These are phyloP conservation scores for Montifringilla adamsi DNA, from an alignment of 2,113 vertebrate genomes.

Conservation along the genomic window DNA sequence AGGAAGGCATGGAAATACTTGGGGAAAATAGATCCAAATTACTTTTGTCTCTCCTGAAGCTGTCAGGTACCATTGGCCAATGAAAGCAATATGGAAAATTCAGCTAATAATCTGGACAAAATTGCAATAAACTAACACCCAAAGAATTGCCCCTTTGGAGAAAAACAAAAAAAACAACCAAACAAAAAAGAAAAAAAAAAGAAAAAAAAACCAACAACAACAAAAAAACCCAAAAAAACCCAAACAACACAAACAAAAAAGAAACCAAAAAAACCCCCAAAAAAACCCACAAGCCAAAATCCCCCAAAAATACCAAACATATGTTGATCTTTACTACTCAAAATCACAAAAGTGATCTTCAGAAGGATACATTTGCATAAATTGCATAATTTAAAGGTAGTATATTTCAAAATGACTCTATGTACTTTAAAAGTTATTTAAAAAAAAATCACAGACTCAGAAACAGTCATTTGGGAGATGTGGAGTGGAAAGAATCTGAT, in stretches of 20 bases:
- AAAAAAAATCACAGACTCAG: neutral
- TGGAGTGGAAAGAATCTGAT: neutral
- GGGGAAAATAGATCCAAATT: neutral
- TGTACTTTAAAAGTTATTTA: neutral
- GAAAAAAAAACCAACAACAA: neutral
- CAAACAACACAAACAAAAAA: neutral
- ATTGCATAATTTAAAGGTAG: neutral
- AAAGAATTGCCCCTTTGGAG: neutral
- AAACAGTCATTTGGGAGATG: neutral
- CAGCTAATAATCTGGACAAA: neutral
- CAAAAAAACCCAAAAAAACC: neutral
- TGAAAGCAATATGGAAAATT: neutral
- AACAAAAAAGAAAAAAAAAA: no score
- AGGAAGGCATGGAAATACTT: neutral
- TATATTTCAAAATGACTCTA: neutral
- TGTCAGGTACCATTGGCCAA: neutral
- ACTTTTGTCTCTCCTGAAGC: neutral
- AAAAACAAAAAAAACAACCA: neutral
- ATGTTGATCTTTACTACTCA: neutral
- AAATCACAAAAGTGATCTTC: neutral
- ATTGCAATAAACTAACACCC: fast-evolving
- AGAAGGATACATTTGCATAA: neutral
- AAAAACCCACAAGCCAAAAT: neutral
- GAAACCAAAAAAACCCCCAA: no score
- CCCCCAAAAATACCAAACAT: fast-evolving